phyloP scores from a whole-genome alignment of 2,888 invertebrate species.

The Aproaerema taeniolella region DNA sequence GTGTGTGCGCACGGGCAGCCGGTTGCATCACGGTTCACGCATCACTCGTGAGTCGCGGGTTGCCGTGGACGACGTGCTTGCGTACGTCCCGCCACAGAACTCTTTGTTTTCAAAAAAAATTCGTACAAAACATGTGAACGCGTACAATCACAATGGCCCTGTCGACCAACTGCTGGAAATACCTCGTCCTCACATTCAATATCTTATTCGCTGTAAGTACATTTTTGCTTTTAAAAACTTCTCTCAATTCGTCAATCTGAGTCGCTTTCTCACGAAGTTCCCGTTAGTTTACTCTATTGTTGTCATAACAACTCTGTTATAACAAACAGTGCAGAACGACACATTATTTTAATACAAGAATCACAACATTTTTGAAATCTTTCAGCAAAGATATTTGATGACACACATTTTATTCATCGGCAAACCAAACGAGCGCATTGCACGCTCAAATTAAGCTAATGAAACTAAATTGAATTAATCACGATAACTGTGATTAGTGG shows the following conservation, averaged over 20 bases:
- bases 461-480: constrained; percentile 15
- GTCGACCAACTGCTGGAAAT: constrained; percentile 72
- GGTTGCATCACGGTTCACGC: constrained; percentile 33
- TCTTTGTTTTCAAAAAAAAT: constrained; percentile 57
- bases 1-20: constrained; percentile 32
- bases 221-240: constrained; percentile 20
- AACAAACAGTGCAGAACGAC: constrained; percentile 1
- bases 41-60: constrained; percentile 39
- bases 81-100: constrained; percentile 62
- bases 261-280: constrained; percentile 12
- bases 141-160: constrained; percentile 52
- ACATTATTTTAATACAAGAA: neutral
- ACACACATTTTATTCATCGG: constrained; percentile 29
- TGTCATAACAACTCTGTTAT: constrained; percentile 57
- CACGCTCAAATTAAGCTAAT: constrained; percentile 26
- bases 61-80: constrained; percentile 32
- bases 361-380: neutral
- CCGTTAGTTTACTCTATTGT: constrained; percentile 35
- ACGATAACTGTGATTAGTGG: constrained; percentile 18
- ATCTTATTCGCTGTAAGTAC: constrained; percentile 67
- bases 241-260: neutral
- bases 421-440: constrained; percentile 29
- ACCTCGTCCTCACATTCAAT: constrained; percentile 68
- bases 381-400: constrained; percentile 17
- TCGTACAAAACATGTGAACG: constrained; percentile 60